Base-by-base conservation (phyloP, 2,888 invertebrate species). In the Eledone cirrhosa region DNA sequence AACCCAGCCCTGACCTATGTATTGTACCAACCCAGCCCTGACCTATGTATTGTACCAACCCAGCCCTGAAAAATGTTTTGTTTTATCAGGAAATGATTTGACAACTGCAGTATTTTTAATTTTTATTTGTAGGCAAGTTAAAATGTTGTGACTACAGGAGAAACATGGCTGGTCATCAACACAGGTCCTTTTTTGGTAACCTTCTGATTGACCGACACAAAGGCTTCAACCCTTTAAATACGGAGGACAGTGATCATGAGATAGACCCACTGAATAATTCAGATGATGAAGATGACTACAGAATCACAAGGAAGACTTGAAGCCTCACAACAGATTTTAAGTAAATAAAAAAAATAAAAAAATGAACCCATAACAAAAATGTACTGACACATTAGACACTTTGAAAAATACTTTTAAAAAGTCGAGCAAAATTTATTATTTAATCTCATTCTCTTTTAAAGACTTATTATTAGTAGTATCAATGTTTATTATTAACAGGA, bases 161-260 rank as follows among this genome's bases (percentile, higher is more conserved):
- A 72, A 72, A 31, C 33, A 13, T 72, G n/a, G 41, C 41, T 72
- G 33, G 72, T 24, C 22, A 41, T 11, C 72, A 72, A n/a, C 72
- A 72, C 33, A 76, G 83, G 47, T 90, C 90, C 84, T 89, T 88
- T 84, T 83, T 90, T 75, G 89, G 90, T 69, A 87, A 86, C 77
- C 83, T 90, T 81, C 83, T 90, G 48, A 82, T 83, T 24, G 86
- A 86, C 78, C 84, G 87, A 24, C 89, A 90, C 82, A 87, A 88
- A 83, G 89, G 90, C 48, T 90, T 90, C 83, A 87, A 89, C 80
- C 84, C 86, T 59, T 82, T 90, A 72, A 89, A 87, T 80, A 88
- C 88, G 24, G 90, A 90, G 78, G 90, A 90, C 77, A 88, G 88
- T 79, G 89, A 89, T 78, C 87, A 86, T 77, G 90, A 90, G 80